Evolutionary conservation across 2,113 vertebrate species (phyloP).

Genomic region (Oncorhynchus tshawytscha): DNA sequence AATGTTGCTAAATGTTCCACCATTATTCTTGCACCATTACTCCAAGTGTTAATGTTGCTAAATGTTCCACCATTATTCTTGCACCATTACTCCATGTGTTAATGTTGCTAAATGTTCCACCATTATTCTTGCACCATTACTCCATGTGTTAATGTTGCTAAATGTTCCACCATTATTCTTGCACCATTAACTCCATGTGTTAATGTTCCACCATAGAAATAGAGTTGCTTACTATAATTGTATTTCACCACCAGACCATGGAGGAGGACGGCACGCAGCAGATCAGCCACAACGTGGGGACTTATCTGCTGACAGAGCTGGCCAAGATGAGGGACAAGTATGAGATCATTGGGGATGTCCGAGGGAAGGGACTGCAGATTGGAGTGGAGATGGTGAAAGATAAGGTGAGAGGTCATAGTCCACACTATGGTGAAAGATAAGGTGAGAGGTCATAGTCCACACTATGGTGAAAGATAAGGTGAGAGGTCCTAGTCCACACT

Average conservation of each 20-base stretch:
- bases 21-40: no score
- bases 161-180: neutral
- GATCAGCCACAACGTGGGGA: constrained; percentile 81
- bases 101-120: no score
- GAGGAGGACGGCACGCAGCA: constrained; percentile 81
- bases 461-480: constrained; percentile 79
- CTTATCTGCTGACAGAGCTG: constrained; percentile 80
- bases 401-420: constrained; percentile 75
- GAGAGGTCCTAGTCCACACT: constrained; percentile 3
- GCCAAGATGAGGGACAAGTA: constrained; percentile 86
- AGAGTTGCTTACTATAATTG: neutral
- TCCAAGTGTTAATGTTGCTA: no score
- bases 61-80: no score
- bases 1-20: no score
- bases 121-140: no score
- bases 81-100: neutral
- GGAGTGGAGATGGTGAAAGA: constrained; percentile 93
- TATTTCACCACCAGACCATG: constrained; percentile 76
- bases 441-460: constrained; percentile 64
- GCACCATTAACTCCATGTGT: no score
- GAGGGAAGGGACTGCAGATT: constrained; percentile 92
- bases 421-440: constrained; percentile 86
- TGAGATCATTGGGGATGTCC: constrained; percentile 89
- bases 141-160: neutral
- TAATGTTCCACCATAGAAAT: neutral